Conservation (phyloP, 2,113 vertebrate species). For the Xenopus borealis region DNA sequence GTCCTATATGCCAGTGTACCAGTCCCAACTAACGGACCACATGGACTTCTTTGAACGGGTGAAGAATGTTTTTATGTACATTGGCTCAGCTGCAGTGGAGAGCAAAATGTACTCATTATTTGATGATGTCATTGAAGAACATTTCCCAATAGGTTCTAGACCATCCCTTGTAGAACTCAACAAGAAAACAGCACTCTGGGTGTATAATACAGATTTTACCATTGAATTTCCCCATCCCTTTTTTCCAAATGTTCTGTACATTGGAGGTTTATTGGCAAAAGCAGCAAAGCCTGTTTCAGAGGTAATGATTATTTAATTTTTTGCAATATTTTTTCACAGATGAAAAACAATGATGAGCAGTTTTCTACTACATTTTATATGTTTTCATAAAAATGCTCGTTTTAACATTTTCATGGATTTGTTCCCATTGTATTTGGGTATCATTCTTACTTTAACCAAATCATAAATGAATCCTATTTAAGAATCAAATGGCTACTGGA, state of each 20-base stretch:
- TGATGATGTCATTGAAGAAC: constrained; percentile 53
- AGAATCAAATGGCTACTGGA: too few relatives aligned
- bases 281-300: constrained; percentile 54
- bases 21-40: constrained; percentile 50
- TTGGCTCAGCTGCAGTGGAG: constrained; percentile 45
- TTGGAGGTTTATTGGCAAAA: constrained; percentile 64
- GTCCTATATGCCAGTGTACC: constrained; percentile 54
- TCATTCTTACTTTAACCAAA: too few relatives aligned
- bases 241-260: constrained; percentile 62
- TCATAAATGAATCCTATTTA: too few relatives aligned
- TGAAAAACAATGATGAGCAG: too few relatives aligned
- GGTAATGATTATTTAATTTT: constrained; percentile 47
- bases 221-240: constrained; percentile 65
- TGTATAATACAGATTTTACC: constrained; percentile 67
- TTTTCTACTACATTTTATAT: too few relatives aligned
- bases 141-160: constrained; percentile 56
- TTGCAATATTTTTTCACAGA: background rate
- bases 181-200: constrained; percentile 64
- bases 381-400: too few relatives aligned
- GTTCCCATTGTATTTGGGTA: too few relatives aligned
- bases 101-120: constrained; percentile 45
- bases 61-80: constrained; percentile 57
- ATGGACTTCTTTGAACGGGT: constrained; percentile 60
- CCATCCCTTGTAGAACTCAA: constrained; percentile 55
- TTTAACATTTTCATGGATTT: too few relatives aligned